Evolutionary conservation across 2,113 vertebrate genomes (phyloP), one percentile per base, ranked within the genome.

Genomic region (Platycercus adscitus): DNA sequence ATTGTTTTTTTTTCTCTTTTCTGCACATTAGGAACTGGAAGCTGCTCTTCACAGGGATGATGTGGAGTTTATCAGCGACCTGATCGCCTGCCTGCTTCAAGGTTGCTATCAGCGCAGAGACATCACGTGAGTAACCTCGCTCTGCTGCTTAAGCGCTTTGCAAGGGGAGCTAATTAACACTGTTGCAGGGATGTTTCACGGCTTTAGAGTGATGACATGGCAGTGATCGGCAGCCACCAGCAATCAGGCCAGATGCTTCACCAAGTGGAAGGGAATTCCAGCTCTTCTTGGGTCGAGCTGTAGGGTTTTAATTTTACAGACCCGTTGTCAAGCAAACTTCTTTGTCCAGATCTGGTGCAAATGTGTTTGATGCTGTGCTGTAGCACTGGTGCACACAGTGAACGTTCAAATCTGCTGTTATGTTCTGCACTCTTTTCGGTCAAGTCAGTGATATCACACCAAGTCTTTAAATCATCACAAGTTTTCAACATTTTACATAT

Each of bases 51-150:
- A 99, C 58, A 98, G 98, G 89, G 99, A 99, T 90, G 99, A 99
- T 76, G 97, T 98, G 65, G 98, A 99, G 82, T 99, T 99, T 97
- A 99, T 99, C 71, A 98, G 99, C 9, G 99, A 99, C 91, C 98
- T 99, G 72, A 98, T 99, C 58, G 98, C 99, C 96, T 99, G 98
- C 96, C 98, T 99, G 71, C 98, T 99, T 94, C 99, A 99, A 97
- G 99, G 99, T 98, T 99, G 99, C 91, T 99, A 99, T 95, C 99
- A 99, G 96, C 99, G 99, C 78, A 98, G 98, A 43, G 99, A 99
- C 94, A 99, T 99, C 97, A 99, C 98, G 99, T 99, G 97, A 99
- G 99, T 99, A 92, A 89, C 89, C 58, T 86, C 60, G 1, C 64
- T 92, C 68, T 68, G 0, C 41, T 46, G 85, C 50, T 96, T 50